phyloP scores from a whole-genome alignment of 2,113 vertebrate genomes.

The Pica pica region DNA sequence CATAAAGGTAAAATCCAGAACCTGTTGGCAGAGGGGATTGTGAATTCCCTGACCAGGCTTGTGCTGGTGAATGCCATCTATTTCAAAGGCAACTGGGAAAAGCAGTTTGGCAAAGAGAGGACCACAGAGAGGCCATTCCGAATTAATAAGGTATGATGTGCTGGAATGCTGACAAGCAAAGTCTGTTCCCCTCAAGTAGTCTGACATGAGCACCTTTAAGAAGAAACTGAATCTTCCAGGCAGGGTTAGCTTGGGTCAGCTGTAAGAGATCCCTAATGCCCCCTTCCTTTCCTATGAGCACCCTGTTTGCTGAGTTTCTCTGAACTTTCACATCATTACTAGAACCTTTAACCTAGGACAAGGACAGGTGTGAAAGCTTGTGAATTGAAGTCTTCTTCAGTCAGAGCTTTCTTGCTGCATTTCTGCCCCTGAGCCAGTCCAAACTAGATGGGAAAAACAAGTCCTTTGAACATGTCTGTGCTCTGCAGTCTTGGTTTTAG shows the following conservation, averaged over 20 bases:
- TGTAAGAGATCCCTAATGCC: neutral
- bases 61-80: slow-evolving; percentile 93
- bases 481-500: neutral
- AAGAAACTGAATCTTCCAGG: neutral
- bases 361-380: neutral
- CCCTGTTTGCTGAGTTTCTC: neutral
- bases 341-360: neutral
- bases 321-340: neutral
- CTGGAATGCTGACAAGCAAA: neutral
- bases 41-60: slow-evolving; percentile 74
- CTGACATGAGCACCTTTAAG: neutral
- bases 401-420: neutral
- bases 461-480: neutral
- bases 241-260: neutral
- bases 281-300: accelerated
- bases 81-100: slow-evolving; percentile 91
- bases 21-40: slow-evolving; percentile 75
- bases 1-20: slow-evolving; percentile 88
- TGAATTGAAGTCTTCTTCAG: neutral
- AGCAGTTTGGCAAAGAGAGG: slow-evolving; percentile 66
- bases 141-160: slow-evolving; percentile 72
- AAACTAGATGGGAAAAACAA: neutral
- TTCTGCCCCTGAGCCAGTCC: neutral
- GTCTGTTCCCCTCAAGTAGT: neutral
- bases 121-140: slow-evolving; percentile 82